Evolutionary conservation across 2,888 invertebrate genomes (phyloP).

Genomic region (Onthophagus sagittarius): DNA sequence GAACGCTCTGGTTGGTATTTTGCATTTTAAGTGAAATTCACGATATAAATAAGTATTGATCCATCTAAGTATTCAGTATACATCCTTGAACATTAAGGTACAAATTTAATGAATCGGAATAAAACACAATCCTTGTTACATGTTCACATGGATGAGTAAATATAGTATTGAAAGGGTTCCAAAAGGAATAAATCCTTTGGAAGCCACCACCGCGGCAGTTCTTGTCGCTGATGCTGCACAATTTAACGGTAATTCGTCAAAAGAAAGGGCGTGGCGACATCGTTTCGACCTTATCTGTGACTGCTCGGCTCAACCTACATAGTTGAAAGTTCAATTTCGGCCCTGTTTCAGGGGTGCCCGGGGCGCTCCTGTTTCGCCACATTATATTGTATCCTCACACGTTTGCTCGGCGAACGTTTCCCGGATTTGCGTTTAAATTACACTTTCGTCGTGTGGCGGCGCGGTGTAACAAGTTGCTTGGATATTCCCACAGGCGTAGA

Average conservation of each 20-base stretch:
- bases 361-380: neutral
- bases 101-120: too few relatives aligned
- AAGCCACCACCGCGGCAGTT: neutral
- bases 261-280: neutral
- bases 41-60: too few relatives aligned
- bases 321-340: conserved; percentile 11
- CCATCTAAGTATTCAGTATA: too few relatives aligned
- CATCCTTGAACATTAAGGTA: too few relatives aligned
- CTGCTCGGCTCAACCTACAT: neutral
- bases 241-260: neutral
- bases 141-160: neutral
- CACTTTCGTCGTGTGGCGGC: conserved; percentile 14
- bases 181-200: neutral
- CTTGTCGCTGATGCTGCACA: neutral
- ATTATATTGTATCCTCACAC: neutral
- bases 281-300: neutral
- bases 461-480: conserved; percentile 18
- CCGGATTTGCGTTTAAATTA: conserved; percentile 22
- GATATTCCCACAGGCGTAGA: neutral
- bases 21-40: too few relatives aligned
- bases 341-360: conserved; percentile 6
- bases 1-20: too few relatives aligned
- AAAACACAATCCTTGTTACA: neutral
- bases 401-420: conserved; percentile 5
- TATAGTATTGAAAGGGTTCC: neutral